Percentiles rank a stretch among this genome's conserved stretches.
phyloP scores from a whole-genome alignment of 2,797 vertebrate species.

The Pipistrellus pipistrellus region DNA sequence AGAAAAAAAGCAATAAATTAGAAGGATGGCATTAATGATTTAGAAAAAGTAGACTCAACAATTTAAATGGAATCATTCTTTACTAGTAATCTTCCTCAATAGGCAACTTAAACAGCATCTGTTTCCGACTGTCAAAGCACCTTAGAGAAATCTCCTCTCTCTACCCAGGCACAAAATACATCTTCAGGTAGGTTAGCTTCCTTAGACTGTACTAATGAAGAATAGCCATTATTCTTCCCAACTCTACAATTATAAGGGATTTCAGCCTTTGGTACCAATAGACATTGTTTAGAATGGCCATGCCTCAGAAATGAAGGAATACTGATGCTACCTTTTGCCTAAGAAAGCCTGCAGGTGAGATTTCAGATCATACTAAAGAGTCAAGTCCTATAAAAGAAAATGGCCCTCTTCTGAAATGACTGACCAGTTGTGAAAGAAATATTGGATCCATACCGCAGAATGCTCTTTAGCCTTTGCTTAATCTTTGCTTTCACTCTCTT shows the following conservation, averaged over 20 bases:
- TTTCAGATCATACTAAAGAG: background rate
- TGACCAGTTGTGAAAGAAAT: background rate
- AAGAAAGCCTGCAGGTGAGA: background rate
- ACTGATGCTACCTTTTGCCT: accelerated
- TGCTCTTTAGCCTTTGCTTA: background rate
- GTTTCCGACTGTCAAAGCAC: background rate
- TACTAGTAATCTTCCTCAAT: background rate
- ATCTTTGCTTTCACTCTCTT: background rate
- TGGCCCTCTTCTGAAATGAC: background rate
- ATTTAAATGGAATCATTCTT: background rate
- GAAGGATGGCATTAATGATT: background rate
- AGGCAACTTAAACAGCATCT: background rate
- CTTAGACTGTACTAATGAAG: background rate
- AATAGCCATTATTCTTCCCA: background rate
- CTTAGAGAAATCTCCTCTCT: background rate
- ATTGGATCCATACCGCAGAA: background rate
- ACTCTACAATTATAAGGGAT: background rate
- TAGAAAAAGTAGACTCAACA: background rate
- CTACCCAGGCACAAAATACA: background rate
- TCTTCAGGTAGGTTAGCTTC: background rate
- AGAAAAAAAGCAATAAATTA: slow-evolving; percentile 32
- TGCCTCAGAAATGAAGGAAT: background rate
- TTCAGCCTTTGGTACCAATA: background rate
- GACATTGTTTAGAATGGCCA: background rate
- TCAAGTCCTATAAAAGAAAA: background rate